phyloP scores from a whole-genome alignment of 2,113 vertebrate species.

The Saguinus imperator region DNA sequence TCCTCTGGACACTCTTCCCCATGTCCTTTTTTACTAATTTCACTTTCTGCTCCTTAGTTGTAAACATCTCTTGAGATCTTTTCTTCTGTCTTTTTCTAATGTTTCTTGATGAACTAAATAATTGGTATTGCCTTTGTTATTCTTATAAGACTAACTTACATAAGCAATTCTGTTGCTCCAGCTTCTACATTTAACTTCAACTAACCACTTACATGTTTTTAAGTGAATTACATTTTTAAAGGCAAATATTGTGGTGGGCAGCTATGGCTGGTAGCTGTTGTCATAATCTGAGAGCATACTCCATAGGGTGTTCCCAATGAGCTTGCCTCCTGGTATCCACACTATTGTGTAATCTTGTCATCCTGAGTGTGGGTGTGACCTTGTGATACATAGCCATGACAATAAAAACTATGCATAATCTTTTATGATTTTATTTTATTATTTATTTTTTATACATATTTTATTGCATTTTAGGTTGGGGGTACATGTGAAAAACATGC shows the following conservation, averaged over 20 bases:
- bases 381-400: background rate
- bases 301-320: background rate
- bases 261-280: no score
- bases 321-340: background rate
- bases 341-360: background rate
- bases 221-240: background rate
- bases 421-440: background rate
- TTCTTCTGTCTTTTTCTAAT: background rate
- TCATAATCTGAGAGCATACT: no score
- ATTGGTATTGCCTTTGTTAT: background rate
- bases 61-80: background rate
- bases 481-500: no score
- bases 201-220: background rate
- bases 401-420: background rate
- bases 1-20: background rate
- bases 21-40: background rate
- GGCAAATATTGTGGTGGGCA: fast-evolving
- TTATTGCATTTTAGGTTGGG: no score
- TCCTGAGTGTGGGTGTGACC: background rate
- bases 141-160: background rate
- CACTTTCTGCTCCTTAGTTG: background rate
- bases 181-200: background rate
- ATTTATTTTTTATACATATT: no score
- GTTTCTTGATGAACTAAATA: background rate
- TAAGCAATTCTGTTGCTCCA: background rate